These are phyloP conservation scores for Emberiza fucata DNA, from an alignment of 2,113 vertebrate species.

Conservation along the genomic window DNA sequence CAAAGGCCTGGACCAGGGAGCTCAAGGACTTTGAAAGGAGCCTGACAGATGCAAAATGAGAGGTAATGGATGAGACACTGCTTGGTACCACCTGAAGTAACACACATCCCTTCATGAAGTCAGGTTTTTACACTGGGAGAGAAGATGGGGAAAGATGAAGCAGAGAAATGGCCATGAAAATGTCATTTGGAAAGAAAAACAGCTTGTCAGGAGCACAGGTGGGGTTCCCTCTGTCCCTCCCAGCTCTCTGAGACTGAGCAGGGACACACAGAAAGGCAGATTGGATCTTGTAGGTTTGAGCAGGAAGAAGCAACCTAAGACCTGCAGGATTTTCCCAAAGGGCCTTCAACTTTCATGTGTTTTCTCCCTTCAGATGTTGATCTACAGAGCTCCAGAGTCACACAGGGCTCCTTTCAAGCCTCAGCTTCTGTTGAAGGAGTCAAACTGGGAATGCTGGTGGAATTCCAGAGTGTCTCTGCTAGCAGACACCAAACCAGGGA, in stretches of 20 bases:
- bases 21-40: background rate
- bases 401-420: background rate
- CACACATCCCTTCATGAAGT: background rate
- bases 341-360: background rate
- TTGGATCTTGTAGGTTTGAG: background rate
- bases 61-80: background rate
- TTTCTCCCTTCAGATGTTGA: background rate
- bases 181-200: background rate
- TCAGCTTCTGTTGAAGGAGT: background rate
- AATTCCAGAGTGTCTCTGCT: background rate
- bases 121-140: background rate
- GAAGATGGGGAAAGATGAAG: background rate
- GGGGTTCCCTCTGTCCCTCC: background rate
- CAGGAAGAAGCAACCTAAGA: background rate
- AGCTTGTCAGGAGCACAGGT: background rate
- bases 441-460: background rate
- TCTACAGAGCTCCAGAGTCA: background rate
- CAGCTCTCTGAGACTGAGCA: background rate
- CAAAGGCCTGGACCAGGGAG: background rate
- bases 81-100: background rate
- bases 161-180: background rate
- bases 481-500: background rate
- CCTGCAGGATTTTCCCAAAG: background rate
- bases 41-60: background rate
- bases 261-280: background rate